A percentile compares a stretch with the other conserved stretches of the same genome.
Evolutionary conservation across 2,888 invertebrate genomes (phyloP).

Genomic region (Schrankia costaestrigalis): DNA sequence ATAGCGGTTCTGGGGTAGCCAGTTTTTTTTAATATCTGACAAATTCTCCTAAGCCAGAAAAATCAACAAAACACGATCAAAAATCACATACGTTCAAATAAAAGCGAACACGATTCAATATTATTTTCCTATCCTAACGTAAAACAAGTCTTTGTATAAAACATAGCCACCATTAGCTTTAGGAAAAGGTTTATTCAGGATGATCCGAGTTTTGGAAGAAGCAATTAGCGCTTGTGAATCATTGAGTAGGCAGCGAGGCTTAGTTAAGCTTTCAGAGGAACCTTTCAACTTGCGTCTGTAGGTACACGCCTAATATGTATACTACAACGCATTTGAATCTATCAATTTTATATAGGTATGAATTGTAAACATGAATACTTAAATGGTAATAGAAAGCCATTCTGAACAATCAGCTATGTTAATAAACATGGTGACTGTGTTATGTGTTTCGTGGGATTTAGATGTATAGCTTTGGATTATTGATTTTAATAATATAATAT

Average conservation of each 20-base stretch:
- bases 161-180: slow-evolving; percentile 33
- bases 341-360: slow-evolving; percentile 25
- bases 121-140: slow-evolving; percentile 12
- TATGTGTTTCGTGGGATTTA: too few species aligned
- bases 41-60: too few species aligned
- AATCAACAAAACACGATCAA: too few species aligned
- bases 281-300: slow-evolving; percentile 39
- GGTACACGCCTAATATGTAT: slow-evolving; percentile 29
- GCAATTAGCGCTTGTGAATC: slow-evolving; percentile 67
- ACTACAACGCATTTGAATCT: slow-evolving; percentile 24
- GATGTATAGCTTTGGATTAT: too few species aligned
- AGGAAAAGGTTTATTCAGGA: slow-evolving; percentile 46
- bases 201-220: slow-evolving; percentile 61
- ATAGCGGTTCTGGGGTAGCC: too few species aligned
- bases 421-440: too few species aligned
- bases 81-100: too few species aligned
- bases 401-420: background rate
- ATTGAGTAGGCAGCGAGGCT: slow-evolving; percentile 53
- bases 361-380: slow-evolving; percentile 15
- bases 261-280: slow-evolving; percentile 46
- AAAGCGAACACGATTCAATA: too few species aligned
- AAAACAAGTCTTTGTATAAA: slow-evolving; percentile 24
- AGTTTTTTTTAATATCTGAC: too few species aligned
- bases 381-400: slow-evolving; percentile 6
- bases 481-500: too few species aligned